A percentile compares a stretch with the other conserved stretches of the same genome.
Evolutionary conservation across 2,797 vertebrate species (phyloP).

Genomic region (Lycodopsis pacificus): DNA sequence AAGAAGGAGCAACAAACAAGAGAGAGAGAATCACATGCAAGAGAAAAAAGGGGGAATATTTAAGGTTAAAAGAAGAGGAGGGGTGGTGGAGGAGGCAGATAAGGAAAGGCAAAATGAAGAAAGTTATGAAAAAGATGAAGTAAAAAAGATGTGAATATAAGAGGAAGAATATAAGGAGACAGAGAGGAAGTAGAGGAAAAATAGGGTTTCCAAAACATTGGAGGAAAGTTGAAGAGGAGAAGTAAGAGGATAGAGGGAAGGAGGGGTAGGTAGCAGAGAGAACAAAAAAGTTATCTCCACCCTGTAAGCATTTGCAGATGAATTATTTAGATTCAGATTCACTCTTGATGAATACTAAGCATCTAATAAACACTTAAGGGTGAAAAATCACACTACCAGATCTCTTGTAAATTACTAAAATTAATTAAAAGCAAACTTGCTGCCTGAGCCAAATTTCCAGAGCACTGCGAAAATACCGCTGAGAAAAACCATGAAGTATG

Average conservation of each 20-base stretch:
- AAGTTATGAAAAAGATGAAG: slow-evolving; percentile 4
- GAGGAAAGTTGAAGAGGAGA: slow-evolving; percentile 16
- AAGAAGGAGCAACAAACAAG: slow-evolving; percentile 36
- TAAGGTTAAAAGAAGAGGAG: slow-evolving; percentile 5
- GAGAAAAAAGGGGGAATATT: slow-evolving; percentile 30
- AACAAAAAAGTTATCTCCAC: slow-evolving; percentile 78
- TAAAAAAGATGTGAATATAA: slow-evolving; percentile 1
- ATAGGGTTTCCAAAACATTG: slow-evolving; percentile 16
- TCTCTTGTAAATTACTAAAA: slow-evolving; percentile 60
- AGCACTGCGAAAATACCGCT: slow-evolving; percentile 63
- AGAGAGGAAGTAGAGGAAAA: background rate
- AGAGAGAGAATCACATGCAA: slow-evolving; percentile 38
- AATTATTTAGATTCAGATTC: slow-evolving; percentile 74
- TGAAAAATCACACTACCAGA: slow-evolving; percentile 79
- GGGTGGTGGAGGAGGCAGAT: slow-evolving; percentile 1
- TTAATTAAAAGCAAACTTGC: slow-evolving; percentile 77
- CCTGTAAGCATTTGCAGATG: slow-evolving; percentile 71
- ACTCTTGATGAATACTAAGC: slow-evolving; percentile 77
- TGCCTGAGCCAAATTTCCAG: slow-evolving; percentile 62
- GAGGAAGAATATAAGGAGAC: background rate
- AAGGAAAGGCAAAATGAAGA: background rate
- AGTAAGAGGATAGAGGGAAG: slow-evolving; percentile 47
- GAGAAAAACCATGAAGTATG: slow-evolving; percentile 48
- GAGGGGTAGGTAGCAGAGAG: slow-evolving; percentile 59
- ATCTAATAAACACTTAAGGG: slow-evolving; percentile 80